Conservation (phyloP, 1,140 invertebrate genomes). For the Eumaeus atala region DNA sequence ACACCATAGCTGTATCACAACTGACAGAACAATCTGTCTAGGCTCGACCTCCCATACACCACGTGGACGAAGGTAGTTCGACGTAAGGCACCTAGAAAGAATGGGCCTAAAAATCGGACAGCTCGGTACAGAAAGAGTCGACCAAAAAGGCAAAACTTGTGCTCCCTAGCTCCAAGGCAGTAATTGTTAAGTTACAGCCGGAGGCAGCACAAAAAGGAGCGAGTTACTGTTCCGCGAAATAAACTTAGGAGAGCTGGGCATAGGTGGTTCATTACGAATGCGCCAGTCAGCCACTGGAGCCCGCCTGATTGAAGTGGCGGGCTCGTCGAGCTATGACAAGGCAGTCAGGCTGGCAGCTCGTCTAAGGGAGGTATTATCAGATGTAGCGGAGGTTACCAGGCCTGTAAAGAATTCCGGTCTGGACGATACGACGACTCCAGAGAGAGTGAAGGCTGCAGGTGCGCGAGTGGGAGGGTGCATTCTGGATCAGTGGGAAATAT, state of each 20-base stretch:
- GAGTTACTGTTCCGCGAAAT: neutral
- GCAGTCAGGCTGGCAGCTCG: neutral
- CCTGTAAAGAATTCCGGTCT: constrained; percentile 3
- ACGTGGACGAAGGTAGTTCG: neutral
- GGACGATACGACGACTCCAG: neutral
- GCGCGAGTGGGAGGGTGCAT: neutral
- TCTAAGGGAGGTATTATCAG: neutral
- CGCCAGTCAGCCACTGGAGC: neutral
- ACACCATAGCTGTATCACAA: too few species aligned
- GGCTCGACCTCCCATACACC: neutral
- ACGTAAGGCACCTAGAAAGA: neutral
- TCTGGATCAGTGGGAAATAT: neutral
- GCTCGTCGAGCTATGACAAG: neutral
- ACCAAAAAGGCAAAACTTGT: neutral
- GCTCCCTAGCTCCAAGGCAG: neutral
- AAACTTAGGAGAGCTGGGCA: neutral
- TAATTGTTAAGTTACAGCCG: neutral
- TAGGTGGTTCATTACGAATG: too few species aligned
- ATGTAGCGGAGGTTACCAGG: neutral
- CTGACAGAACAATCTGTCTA: neutral
- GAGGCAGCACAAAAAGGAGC: neutral
- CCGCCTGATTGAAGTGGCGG: neutral
- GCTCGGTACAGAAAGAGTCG: too few species aligned
- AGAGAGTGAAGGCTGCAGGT: neutral
- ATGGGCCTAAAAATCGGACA: too few species aligned